Base-by-base conservation (phyloP, 1,140 invertebrate species). In the Drosophila pectinifera region DNA sequence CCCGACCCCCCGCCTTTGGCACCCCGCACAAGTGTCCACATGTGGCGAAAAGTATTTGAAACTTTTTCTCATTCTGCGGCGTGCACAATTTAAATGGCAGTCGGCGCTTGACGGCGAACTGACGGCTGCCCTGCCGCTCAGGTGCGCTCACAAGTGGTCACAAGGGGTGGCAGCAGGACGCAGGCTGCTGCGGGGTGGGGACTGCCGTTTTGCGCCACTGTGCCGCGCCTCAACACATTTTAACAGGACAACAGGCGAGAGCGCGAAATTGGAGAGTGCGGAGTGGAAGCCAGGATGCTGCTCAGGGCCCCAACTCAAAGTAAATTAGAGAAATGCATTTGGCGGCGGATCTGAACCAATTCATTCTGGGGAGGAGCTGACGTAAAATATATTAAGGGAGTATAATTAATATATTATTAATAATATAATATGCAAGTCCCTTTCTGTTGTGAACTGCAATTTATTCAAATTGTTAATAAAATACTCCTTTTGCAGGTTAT, bases 71-170 rank as follows among this genome's bases (percentile, higher is more conserved):
- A 43, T 80, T 63, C 73, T 62, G 62, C 74, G 75, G 75, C 65
- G 72, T 70, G 61, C 81, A 89, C 73, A 83, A 82, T 88, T 83
- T 88, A 86, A 88, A 88, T 82, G 83, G 72, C 75, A 83, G 76
- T 78, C 65, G 73, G 36, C 69, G 68, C 65, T 67, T 73, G 76
- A 58, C 62, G 68, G 56, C 63, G 34, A 63, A 28, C 54, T 58
- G 56, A 58, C 63, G 67, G 65, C 68, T 74, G 82, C 74, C 46
- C 84, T 89, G 84, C 73, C 84, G 84, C 84, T 89, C 79, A 89
- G 84, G 63, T 89, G 84, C 63, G 65, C 73, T 61, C 58, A 69
- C 65, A 89, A 89, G 84, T 84, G 84, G 80, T 78, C 84, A 67
- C 83, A 70, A 49, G 79, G 83, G 80, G 53, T 53, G 28, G 38